Conservation (phyloP, 2,113 vertebrate genomes). For the Cichladusa arquata region DNA sequence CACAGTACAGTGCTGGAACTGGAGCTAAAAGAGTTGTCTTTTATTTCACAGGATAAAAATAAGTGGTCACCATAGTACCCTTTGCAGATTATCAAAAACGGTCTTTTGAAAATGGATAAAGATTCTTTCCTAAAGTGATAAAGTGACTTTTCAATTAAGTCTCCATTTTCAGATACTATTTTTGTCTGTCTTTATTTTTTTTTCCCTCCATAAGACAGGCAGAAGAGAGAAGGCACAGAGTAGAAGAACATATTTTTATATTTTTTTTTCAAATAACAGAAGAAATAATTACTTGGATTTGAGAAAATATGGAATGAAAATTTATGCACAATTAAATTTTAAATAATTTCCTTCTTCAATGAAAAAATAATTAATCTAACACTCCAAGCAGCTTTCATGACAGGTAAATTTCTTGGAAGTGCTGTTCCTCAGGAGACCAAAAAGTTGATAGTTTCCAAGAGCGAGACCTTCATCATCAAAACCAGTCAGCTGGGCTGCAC, state of each 20-base stretch:
- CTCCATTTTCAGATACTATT: not conserved
- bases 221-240: not conserved
- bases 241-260: not conserved
- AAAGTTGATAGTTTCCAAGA: not conserved
- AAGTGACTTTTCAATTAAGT: not conserved
- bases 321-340: not conserved
- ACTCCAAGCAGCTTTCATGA: not conserved
- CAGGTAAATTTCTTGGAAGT: not conserved
- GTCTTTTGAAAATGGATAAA: not conserved
- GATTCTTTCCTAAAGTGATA: not conserved
- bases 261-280: not conserved
- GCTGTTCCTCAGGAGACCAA: not conserved
- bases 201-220: not conserved
- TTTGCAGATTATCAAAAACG: not conserved
- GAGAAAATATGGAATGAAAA: not conserved
- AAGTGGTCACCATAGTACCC: not conserved
- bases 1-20: not conserved
- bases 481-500: not conserved
- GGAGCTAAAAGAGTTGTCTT: not conserved
- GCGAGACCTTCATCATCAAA: not conserved
- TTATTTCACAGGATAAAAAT: not conserved
- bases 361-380: not conserved
- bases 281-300: not conserved
- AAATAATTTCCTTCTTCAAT: not conserved
- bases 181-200: not conserved